These are phyloP conservation scores for Xylota segnis DNA, from an alignment of 2,888 invertebrate genomes.

Conservation along the genomic window DNA sequence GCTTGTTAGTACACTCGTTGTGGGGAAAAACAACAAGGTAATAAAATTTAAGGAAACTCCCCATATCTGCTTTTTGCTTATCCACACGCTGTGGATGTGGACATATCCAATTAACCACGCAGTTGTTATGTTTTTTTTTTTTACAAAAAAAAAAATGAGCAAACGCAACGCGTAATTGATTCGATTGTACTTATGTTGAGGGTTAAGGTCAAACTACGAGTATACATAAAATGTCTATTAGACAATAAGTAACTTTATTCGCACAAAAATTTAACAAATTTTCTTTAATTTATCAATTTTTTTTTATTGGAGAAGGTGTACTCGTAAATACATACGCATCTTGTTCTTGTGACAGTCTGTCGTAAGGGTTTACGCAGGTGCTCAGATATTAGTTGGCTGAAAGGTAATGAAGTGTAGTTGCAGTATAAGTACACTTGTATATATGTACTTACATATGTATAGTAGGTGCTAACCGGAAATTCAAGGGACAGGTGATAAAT, in stretches of 20 bases:
- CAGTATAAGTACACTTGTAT: too few species aligned
- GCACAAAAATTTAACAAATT: constrained; percentile 15
- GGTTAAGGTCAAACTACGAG: constrained; percentile 23
- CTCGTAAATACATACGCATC: too few species aligned
- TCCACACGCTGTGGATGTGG: constrained; percentile 1
- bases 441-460: too few species aligned
- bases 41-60: not conserved
- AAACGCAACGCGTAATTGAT: constrained; percentile 18
- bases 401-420: too few species aligned
- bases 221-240: not conserved
- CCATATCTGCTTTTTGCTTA: not conserved
- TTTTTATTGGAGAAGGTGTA: not conserved
- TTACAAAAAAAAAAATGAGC: not conserved
- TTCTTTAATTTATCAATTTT: not conserved
- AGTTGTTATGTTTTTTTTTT: not conserved
- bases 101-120: constrained; percentile 12
- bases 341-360: too few species aligned
- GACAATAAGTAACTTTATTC: constrained; percentile 13
- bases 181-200: constrained; percentile 15
- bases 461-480: too few species aligned
- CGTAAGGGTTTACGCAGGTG: too few species aligned
- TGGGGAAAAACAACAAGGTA: constrained; percentile 2
- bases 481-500: too few species aligned
- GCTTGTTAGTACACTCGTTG: not conserved
- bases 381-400: too few species aligned